Percentiles rank a stretch among this genome's conserved stretches.
Evolutionary conservation across 2,797 vertebrate genomes (phyloP).

Genomic region (Pangasius krempfi): DNA sequence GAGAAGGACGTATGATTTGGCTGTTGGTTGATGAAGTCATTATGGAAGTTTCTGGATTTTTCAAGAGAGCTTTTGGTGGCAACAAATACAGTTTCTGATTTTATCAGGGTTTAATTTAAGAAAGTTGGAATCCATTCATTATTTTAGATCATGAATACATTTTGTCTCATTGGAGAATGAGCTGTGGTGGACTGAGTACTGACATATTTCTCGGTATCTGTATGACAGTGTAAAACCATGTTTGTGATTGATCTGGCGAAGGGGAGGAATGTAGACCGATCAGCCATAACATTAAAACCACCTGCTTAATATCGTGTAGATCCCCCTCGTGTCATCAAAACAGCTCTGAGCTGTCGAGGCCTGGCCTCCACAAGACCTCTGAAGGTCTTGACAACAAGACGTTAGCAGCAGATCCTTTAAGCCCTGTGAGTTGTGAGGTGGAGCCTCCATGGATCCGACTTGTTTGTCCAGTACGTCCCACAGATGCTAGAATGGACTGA

Average conservation of each 20-base stretch:
- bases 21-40: neutral
- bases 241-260: neutral
- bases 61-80: neutral
- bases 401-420: too few relatives aligned
- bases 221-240: neutral
- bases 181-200: neutral
- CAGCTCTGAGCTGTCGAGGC: too few relatives aligned
- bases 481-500: too few relatives aligned
- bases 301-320: too few relatives aligned
- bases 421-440: too few relatives aligned
- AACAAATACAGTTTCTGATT: neutral
- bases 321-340: too few relatives aligned
- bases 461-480: too few relatives aligned
- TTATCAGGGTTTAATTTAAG: neutral
- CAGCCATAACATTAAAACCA: too few relatives aligned
- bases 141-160: neutral
- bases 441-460: too few relatives aligned
- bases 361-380: too few relatives aligned
- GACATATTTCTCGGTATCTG: neutral
- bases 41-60: neutral
- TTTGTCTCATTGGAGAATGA: neutral
- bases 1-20: neutral
- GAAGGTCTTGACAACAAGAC: too few relatives aligned
- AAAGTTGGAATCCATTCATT: neutral
- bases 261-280: too few relatives aligned